Evolutionary conservation across 2,113 vertebrate species (phyloP).

Genomic region (Lontra canadensis): DNA sequence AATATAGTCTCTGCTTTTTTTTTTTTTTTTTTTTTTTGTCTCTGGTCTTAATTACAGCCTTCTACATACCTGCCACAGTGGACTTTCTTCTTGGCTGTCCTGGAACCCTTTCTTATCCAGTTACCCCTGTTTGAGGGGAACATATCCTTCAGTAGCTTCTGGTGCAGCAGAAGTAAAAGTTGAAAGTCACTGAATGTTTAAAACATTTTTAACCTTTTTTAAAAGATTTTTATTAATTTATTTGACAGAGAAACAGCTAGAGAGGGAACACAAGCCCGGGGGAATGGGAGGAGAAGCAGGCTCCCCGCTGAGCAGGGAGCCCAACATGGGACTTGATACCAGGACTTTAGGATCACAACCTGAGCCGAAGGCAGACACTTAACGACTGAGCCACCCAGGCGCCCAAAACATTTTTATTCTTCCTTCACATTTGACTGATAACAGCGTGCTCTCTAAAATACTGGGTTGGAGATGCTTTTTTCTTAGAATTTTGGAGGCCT

Average conservation of each 20-base stretch:
- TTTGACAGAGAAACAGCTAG: no score
- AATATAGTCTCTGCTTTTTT: not conserved
- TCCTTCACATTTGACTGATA: not conserved
- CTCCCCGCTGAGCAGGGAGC: no score
- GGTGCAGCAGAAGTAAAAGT: not conserved
- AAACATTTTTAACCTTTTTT: not conserved
- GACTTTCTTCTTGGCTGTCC: not conserved
- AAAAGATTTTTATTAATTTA: no score
- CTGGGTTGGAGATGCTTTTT: not conserved
- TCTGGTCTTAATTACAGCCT: not conserved
- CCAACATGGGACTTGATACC: no score
- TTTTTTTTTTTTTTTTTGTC: not conserved
- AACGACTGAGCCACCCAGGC: no score
- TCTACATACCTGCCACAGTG: not conserved
- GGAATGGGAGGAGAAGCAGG: no score
- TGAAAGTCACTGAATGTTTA: not conserved
- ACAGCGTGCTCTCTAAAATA: not conserved
- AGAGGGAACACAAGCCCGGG: no score
- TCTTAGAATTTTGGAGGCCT: not conserved
- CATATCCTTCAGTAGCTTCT: not conserved
- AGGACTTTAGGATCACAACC: no score
- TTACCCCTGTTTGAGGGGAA: not conserved
- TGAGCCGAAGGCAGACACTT: no score
- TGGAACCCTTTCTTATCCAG: not conserved
- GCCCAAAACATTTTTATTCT: not conserved